Evolutionary conservation across 2,113 vertebrate genomes (phyloP).

Genomic region (Microtus ochrogaster): DNA sequence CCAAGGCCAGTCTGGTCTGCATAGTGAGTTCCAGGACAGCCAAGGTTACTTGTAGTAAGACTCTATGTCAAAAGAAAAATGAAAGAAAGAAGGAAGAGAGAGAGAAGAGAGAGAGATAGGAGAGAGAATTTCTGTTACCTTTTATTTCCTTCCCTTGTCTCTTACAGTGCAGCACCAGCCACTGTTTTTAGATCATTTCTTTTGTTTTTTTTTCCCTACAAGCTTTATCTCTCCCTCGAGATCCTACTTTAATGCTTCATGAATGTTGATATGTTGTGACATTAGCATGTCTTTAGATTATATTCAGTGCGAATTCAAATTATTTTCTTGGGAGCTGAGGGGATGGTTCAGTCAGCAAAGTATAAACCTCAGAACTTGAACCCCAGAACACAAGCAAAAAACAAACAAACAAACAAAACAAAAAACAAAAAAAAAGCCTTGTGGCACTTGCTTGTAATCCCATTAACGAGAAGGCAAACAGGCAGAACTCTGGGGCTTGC

Average conservation of each 20-base stretch:
- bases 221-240: neutral
- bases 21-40: neutral
- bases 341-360: neutral
- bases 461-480: neutral
- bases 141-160: neutral
- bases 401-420: no score
- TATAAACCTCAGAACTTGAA: neutral
- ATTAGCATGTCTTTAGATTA: neutral
- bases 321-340: neutral
- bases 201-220: neutral
- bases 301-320: neutral
- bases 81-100: no score
- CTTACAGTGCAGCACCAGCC: neutral
- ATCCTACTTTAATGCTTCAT: neutral
- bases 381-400: neutral
- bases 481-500: neutral
- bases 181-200: neutral
- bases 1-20: neutral
- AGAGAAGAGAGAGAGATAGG: neutral
- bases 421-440: no score
- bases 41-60: neutral
- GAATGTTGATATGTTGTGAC: slow-evolving; percentile 6
- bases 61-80: neutral
- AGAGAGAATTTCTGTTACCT: neutral
- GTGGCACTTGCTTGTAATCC: neutral